These are phyloP conservation scores for Ornithoptera alexandrae DNA, from an alignment of 2,888 invertebrate genomes.

Conservation along the genomic window DNA sequence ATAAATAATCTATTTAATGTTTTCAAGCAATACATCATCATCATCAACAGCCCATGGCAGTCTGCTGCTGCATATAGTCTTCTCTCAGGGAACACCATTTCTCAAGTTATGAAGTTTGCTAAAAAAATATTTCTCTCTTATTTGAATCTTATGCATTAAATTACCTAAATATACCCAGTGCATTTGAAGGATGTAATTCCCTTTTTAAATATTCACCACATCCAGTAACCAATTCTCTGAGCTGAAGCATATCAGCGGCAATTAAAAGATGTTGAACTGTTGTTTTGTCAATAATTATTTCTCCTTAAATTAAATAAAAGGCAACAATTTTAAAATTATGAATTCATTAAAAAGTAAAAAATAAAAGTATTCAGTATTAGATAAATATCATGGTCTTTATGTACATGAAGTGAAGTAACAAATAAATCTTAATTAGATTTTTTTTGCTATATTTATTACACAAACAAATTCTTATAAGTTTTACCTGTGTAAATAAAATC, in stretches of 20 bases:
- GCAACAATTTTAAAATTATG: background rate
- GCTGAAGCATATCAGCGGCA: conserved; percentile 94
- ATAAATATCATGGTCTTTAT: conserved; percentile 1
- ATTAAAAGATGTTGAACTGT: conserved; percentile 94
- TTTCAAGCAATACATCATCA: too few relatives aligned
- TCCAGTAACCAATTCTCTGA: conserved; percentile 88
- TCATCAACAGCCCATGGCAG: too few relatives aligned
- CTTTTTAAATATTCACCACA: conserved; percentile 92
- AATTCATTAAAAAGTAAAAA: too few relatives aligned
- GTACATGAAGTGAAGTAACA: background rate
- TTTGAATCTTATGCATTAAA: background rate
- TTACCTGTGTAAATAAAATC: conserved; percentile 93
- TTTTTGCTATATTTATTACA: background rate
- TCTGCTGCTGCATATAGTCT: too few relatives aligned
- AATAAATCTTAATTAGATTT: too few relatives aligned
- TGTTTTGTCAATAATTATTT: conserved; percentile 84
- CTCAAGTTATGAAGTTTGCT: too few relatives aligned
- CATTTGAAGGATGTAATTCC: conserved; percentile 92
- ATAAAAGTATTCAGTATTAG: background rate
- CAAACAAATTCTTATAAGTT: background rate
- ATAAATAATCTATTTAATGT: too few relatives aligned
- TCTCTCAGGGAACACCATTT: too few relatives aligned
- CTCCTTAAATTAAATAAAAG: conserved; percentile 60
- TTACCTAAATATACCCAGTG: conserved; percentile 90
- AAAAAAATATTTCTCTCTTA: too few relatives aligned